Base-by-base conservation (phyloP, 2,888 invertebrate genomes). In the Cerceris ruficornis region DNA sequence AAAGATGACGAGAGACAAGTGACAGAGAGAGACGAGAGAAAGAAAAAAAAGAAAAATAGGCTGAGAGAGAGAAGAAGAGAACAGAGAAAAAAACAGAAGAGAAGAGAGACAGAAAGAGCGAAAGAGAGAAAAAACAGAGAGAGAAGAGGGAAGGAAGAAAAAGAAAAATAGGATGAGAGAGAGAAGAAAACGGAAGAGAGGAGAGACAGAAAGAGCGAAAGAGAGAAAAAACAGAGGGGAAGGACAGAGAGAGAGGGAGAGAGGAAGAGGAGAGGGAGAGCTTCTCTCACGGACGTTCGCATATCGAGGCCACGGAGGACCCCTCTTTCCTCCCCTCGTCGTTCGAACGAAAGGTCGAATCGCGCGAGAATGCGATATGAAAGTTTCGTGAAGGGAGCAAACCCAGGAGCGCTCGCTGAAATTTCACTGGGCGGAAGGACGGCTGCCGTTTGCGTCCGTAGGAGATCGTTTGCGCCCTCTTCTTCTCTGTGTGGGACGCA, bases 351-450 rank as follows among this genome's bases (percentile, higher is more conserved):
- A 85, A 85, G 85, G 85, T 85, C 85, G 85, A 80, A 75, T 70
- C 75, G 81, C 82, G 66, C 71, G 77, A 65, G 82, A 83, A 86
- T 79, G 84, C 84, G 85, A 86, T 87, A 86, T 87, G 87, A 87
- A 87, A 87, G 87, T 87, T 85, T 82, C 77, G 84, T 73, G 87
- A 86, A 82, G 87, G 85, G 86, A 87, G 80, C 68, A 69, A 64
- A 70, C 69, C 69, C 77, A 75, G 68, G 69, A 70, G 62, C 66
- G 82, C 62, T 75, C 76, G 80, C 73, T 86, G 71, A 80, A 87
- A 87, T 87, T 87, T 86, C 85, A 83, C 80, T 75, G 67, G 68
- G 54, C 75, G 81, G 60, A 70, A 84, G 82, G 77, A 75, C 81
- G 65, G 46, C 13, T 58, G 42, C 28, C 67, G 28, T 13, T 52